These are phyloP conservation scores for Hemiprocne comata DNA, from an alignment of 2,113 vertebrate species.

Conservation along the genomic window DNA sequence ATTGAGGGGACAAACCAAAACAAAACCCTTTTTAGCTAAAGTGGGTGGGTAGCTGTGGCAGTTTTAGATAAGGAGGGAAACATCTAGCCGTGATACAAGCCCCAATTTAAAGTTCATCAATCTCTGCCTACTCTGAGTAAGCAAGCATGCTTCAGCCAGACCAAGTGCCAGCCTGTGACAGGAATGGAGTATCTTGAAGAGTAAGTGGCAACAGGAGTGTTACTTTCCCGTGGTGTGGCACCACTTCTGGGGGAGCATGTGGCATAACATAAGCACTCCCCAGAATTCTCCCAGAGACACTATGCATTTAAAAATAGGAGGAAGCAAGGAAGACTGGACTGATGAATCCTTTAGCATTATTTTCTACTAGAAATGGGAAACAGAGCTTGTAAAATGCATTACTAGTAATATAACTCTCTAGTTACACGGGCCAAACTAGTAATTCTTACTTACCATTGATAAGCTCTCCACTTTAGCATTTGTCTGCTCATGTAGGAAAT, in stretches of 20 bases:
- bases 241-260: fast-evolving
- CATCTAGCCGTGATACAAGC: neutral
- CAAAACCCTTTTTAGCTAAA: neutral
- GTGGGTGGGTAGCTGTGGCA: neutral
- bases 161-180: neutral
- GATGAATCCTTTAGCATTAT: neutral
- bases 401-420: neutral
- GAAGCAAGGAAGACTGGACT: neutral
- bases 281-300: neutral
- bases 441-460: conserved; percentile 84
- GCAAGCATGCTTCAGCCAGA: neutral
- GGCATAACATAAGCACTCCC: fast-evolving
- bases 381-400: neutral
- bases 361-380: neutral
- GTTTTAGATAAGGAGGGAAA: neutral
- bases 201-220: fast-evolving
- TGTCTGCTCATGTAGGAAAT: conserved; percentile 82
- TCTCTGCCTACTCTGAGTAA: neutral
- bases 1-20: neutral
- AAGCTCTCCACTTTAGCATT: conserved; percentile 86
- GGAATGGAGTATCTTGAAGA: neutral
- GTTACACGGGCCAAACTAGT: fast-evolving
- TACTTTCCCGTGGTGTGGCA: neutral
- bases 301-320: fast-evolving
- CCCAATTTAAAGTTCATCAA: neutral